A percentile compares a stretch with the other conserved stretches of the same genome.
These are phyloP conservation scores for Lithophane semibrunnea DNA, from an alignment of 2,888 invertebrate species.

Conservation along the genomic window DNA sequence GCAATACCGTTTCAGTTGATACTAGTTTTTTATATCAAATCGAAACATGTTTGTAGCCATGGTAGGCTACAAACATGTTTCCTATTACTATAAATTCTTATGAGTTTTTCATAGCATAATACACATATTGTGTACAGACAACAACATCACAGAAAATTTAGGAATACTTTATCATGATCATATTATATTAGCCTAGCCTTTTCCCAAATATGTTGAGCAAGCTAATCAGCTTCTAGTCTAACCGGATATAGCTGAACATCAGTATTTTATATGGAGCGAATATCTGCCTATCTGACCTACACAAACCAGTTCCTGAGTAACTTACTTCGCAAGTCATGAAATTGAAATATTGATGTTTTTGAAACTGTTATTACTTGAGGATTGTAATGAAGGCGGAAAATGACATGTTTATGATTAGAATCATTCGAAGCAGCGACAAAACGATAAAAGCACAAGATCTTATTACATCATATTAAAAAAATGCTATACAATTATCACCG, in stretches of 20 bases:
- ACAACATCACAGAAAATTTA: neutral
- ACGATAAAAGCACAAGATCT: too few species aligned
- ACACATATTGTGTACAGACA: neutral
- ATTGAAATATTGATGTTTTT: neutral
- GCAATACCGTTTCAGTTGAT: constrained; percentile 11
- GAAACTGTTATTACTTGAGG: neutral
- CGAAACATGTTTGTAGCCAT: neutral
- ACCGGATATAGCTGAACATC: neutral
- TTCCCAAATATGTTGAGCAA: neutral
- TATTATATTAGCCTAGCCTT: neutral
- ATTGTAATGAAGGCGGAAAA: too few species aligned
- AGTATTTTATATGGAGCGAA: neutral
- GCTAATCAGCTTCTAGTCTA: neutral
- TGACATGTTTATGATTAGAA: neutral
- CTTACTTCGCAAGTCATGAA: neutral
- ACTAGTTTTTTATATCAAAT: constrained; percentile 20
- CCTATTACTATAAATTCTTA: constrained; percentile 5
- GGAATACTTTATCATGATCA: neutral
- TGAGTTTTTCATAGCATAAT: constrained; percentile 22
- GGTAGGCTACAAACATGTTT: too few species aligned
- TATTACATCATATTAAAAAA: too few species aligned
- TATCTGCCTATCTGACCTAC: neutral
- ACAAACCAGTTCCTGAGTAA: neutral
- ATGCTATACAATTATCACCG: neutral
- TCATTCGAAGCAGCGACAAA: neutral